Conservation (phyloP, 1,140 invertebrate species). For the Calycopis cecrops region DNA sequence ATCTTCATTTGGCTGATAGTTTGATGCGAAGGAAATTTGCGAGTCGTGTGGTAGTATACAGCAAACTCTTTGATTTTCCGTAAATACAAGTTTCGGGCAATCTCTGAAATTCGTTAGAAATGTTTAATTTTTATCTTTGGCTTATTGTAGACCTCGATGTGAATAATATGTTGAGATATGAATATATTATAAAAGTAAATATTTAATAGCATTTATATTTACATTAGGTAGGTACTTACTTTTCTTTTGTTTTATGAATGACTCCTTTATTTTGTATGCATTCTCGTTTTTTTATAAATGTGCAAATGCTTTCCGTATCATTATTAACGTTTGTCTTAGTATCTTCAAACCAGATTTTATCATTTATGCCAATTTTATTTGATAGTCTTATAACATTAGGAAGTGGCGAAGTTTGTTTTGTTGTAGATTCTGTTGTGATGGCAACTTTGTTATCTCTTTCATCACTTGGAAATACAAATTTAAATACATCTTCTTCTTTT, state of each 20-base stretch:
- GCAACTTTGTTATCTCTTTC: slow-evolving; percentile 20
- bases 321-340: slow-evolving; percentile 11
- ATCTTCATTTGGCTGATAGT: slow-evolving; percentile 19
- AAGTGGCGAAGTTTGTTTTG: neutral
- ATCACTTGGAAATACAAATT: slow-evolving; percentile 40
- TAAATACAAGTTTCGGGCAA: slow-evolving; percentile 16
- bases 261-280: slow-evolving; percentile 36
- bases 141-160: no score
- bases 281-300: slow-evolving; percentile 40
- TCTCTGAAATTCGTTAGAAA: slow-evolving; percentile 22
- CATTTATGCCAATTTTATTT: slow-evolving; percentile 23
- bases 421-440: neutral
- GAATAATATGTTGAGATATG: no score
- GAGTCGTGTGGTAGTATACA: slow-evolving; percentile 43
- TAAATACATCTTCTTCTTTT: slow-evolving; percentile 28
- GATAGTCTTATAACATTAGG: neutral
- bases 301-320: slow-evolving; percentile 50
- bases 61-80: slow-evolving; percentile 34
- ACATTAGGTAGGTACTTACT: no score
- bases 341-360: slow-evolving; percentile 30
- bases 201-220: no score
- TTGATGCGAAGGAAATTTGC: slow-evolving; percentile 27
- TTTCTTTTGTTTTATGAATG: slow-evolving; percentile 21
- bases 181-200: no score
- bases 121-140: no score